Base-by-base conservation (phyloP, 2,113 vertebrate genomes). In the Seriola dumerili region DNA sequence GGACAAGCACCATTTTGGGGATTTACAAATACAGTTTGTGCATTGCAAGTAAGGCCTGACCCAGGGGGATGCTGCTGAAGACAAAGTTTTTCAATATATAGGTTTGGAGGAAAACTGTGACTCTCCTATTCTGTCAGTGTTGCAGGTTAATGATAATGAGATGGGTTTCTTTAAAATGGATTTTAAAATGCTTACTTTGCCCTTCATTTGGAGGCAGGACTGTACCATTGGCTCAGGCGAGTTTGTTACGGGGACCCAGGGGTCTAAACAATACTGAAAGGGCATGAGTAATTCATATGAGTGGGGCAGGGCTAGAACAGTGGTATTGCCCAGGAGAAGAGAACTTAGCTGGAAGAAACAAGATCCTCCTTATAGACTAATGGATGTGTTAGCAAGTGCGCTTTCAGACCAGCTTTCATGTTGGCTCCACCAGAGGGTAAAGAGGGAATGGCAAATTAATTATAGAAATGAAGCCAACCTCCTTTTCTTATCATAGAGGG, bases 371-470 rank as follows among this genome's bases (percentile, higher is more conserved):
- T 87, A 90, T 91, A 94, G 91, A 93, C 93, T 93, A 94, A 93
- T 93, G 89, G 92, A 86, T 90, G 85, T 79, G 90, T 93, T 93
- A 93, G 92, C 81, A 84, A 91, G 85, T 76, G 77, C 72, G 77
- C 91, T 94, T 94, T 94, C 88, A 92, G 92, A 94, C 89, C 88
- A 90, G 91, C 94, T 93, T 95, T 95, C 91, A 94, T 94, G 93
- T 94, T 93, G 92, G 92, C 92, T 93, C 88, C 80, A 94, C 94
- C 90, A 90, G 90, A 89, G 94, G 94, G 88, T 91, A 90, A 69
- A 90, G 87, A 91, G 82, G 81, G 88, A 91, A 93, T 85, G 91
- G 84, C 91, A 94, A 94, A 94, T 94, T 93, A 92, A 94, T 95
- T 94, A 94, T 85, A 93, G 88, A 92, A 93, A 91, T 93, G 84